Evolutionary conservation across 1,140 invertebrate species (phyloP), one percentile per base, ranked within the genome.

Genomic region (Drosophila asahinai): DNA sequence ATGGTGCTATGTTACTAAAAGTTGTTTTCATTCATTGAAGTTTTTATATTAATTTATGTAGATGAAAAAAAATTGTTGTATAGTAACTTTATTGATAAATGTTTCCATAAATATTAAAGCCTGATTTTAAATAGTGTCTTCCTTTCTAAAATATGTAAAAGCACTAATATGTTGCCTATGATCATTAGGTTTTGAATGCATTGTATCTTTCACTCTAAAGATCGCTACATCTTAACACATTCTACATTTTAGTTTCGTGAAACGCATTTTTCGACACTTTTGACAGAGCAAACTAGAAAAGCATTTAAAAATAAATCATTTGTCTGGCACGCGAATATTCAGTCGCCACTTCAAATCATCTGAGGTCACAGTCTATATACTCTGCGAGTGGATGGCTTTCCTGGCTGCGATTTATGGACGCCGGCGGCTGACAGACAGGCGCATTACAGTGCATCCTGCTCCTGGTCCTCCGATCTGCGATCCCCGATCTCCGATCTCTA

Each of bases 241-340:
- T 74, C 43, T 12, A 45, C 22, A 76, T 51, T 74, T 51, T 12
- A 45, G 62, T 66, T 77, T 77, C 33, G 17, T 40, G 40, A 58
- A 58, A 73, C 57, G 71, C 47, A 84, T 60, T 81, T 79, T 77
- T 73, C 83, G 77, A 83, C 81, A 80, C 65, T 55, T 67, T 60
- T 65, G 78, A 78, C 78, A 67, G 55, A 33, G 74, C 55, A 83
- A 59, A 63, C 54, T 55, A 70, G 51, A 81, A 76, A 78, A 48
- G 38, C 61, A 63, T 86, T 78, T 81, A 86, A 60, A 89, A 89
- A 89, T 89, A 89, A 90, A 90, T 90, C 86, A 89, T 80, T 71
- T 79, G 70, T 73, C 81, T 80, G 65, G 84, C 84, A 89, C 81
- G 86, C 84, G 86, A 89, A 89, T 86, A 66, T 74, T 75, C 66